A percentile compares a stretch with the other conserved stretches of the same genome.
Conservation (phyloP, 2,888 invertebrate genomes). For the Ecliptopera silaceata region DNA sequence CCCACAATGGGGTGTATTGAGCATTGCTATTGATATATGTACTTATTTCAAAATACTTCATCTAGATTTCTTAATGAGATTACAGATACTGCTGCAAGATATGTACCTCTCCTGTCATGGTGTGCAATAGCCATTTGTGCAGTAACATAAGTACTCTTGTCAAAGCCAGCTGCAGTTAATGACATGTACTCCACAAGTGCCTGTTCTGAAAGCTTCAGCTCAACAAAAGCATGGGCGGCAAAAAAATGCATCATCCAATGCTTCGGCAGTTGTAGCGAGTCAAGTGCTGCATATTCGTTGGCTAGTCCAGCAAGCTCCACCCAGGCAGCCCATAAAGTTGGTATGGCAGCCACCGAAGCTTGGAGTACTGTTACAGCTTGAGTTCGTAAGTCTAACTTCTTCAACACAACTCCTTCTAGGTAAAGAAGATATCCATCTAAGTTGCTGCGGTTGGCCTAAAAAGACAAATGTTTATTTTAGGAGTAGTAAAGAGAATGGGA, state of each 20-base stretch:
- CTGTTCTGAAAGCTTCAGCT: slow-evolving; percentile 94
- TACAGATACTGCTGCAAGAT: not conserved
- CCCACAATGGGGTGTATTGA: too few species aligned
- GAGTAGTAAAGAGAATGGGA: not conserved
- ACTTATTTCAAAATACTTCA: too few species aligned
- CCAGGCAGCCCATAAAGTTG: slow-evolving; percentile 98
- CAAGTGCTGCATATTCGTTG: slow-evolving; percentile 89
- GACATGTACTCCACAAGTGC: slow-evolving; percentile 92
- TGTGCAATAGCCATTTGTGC: slow-evolving; percentile 96
- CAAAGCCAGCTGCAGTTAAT: slow-evolving; percentile 90
- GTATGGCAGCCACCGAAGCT: slow-evolving; percentile 89
- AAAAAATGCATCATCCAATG: slow-evolving; percentile 98
- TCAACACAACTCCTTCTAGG: slow-evolving; percentile 94
- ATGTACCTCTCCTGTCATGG: slow-evolving; percentile 93
- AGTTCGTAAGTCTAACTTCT: slow-evolving; percentile 90
- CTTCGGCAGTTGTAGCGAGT: slow-evolving; percentile 87
- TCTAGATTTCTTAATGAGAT: not conserved
- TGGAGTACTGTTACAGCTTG: slow-evolving; percentile 91
- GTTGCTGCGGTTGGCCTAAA: slow-evolving; percentile 83
- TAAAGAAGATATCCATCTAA: slow-evolving; percentile 95
- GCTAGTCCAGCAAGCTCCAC: slow-evolving; percentile 94
- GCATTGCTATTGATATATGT: too few species aligned
- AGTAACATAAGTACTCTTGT: slow-evolving; percentile 93
- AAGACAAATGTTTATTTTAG: not conserved
- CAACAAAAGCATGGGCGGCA: slow-evolving; percentile 93